These are phyloP conservation scores for Orientallactaga bullata DNA, from an alignment of 2,113 vertebrate genomes.

Conservation along the genomic window DNA sequence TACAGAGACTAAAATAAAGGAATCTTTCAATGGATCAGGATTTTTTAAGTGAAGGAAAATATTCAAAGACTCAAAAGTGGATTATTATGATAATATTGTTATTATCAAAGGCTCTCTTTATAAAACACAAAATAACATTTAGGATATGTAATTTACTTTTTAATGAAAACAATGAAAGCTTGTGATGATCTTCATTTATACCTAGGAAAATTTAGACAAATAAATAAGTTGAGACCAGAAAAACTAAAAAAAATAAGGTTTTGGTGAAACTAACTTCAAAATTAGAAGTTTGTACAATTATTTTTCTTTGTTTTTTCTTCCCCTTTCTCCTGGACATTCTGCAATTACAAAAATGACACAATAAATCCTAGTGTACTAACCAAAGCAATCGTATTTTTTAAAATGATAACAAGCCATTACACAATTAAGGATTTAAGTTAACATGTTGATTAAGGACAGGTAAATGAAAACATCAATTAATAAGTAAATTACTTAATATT, in stretches of 20 bases:
- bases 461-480: constrained; percentile 30
- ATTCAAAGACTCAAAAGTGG: neutral
- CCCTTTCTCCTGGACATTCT: too few species aligned
- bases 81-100: neutral
- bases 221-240: neutral
- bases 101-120: neutral
- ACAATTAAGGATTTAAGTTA: neutral
- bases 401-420: neutral
- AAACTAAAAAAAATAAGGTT: neutral
- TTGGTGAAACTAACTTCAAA: neutral
- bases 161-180: neutral
- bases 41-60: neutral
- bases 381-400: neutral
- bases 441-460: neutral
- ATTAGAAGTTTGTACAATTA: neutral
- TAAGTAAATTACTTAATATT: neutral
- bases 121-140: neutral
- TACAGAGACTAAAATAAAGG: neutral
- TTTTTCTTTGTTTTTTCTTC: too few species aligned
- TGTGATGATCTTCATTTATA: neutral
- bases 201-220: neutral
- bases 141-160: neutral
- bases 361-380: neutral
- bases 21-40: neutral
- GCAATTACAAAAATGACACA: neutral